Conservation (phyloP, 64 coral and sea anemone species). For the Exaiptasia diaphana region DNA sequence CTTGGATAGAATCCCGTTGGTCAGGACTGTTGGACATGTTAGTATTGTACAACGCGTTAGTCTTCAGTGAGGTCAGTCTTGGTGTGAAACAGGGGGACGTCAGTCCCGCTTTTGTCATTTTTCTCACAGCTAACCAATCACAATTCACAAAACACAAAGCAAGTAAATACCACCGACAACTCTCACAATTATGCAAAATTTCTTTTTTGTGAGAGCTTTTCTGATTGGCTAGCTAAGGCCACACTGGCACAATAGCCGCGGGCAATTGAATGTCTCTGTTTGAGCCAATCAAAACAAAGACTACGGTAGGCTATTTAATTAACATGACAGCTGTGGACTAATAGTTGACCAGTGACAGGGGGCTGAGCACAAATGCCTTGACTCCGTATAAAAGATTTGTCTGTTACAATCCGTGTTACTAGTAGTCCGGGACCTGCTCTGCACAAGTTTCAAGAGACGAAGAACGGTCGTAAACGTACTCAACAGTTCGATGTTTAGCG, state of each 20-base stretch:
- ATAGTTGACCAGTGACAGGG: conserved; percentile 73
- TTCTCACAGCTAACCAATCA: neutral
- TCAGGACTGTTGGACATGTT: too few relatives aligned
- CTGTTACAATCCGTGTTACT: neutral
- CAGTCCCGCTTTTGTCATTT: conserved; percentile 17
- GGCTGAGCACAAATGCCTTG: conserved; percentile 54
- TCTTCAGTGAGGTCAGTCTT: too few relatives aligned
- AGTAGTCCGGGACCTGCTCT: neutral
- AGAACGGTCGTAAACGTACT: neutral
- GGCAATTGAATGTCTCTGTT: conserved; percentile 58
- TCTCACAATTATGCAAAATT: conserved; percentile 83
- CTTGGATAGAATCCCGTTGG: too few relatives aligned
- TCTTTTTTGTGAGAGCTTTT: conserved; percentile 5
- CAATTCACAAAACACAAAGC: conserved; percentile 41
- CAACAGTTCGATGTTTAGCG: neutral
- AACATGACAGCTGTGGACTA: conserved; percentile 75
- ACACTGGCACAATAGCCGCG: conserved; percentile 61
- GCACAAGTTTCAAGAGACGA: neutral
- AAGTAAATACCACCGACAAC: conserved; percentile 50
- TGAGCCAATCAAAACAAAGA: conserved; percentile 82
- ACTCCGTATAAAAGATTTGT: conserved; percentile 72
- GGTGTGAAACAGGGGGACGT: too few relatives aligned
- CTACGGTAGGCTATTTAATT: conserved; percentile 82
- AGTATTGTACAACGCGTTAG: too few relatives aligned
- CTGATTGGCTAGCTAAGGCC: conserved; percentile 53